Conservation (phyloP, 1,140 invertebrate genomes). For the Vanessa atalanta region DNA sequence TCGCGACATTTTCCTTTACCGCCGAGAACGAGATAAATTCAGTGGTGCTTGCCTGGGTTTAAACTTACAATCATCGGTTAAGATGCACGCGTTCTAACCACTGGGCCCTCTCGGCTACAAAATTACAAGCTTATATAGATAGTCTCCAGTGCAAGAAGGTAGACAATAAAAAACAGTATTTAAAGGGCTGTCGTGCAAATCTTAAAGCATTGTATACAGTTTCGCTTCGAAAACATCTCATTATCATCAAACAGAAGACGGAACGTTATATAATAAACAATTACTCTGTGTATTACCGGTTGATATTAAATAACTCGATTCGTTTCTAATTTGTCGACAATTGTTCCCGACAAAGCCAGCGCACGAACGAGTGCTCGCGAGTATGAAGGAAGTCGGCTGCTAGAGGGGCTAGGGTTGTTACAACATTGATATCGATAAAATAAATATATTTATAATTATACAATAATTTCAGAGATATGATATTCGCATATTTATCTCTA, state of each 20-base stretch:
- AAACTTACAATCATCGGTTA: no score
- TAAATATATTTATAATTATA: not conserved
- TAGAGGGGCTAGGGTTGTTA: conserved; percentile 57
- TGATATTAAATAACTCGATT: conserved; percentile 81
- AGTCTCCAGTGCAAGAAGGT: no score
- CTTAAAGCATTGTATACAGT: not conserved
- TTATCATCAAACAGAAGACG: conserved; percentile 37
- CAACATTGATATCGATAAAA: not conserved
- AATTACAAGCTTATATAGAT: no score
- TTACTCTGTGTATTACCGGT: conserved; percentile 67
- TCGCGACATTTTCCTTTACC: no score
- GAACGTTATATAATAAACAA: conserved; percentile 62
- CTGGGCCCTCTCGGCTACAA: no score
- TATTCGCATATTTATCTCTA: not conserved
- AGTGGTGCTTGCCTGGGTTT: no score
- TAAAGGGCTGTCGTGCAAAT: not conserved
- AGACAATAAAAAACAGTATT: not conserved
- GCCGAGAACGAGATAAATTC: no score
- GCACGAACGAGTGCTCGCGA: conserved; percentile 78
- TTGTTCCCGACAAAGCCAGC: conserved; percentile 79
- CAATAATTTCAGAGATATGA: not conserved
- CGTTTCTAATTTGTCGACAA: conserved; percentile 80
- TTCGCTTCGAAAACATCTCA: conserved; percentile 20
- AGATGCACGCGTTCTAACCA: no score
- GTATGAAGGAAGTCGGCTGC: conserved; percentile 79